These are phyloP conservation scores for Elegia similella DNA, from an alignment of 2,888 invertebrate species.

Conservation along the genomic window DNA sequence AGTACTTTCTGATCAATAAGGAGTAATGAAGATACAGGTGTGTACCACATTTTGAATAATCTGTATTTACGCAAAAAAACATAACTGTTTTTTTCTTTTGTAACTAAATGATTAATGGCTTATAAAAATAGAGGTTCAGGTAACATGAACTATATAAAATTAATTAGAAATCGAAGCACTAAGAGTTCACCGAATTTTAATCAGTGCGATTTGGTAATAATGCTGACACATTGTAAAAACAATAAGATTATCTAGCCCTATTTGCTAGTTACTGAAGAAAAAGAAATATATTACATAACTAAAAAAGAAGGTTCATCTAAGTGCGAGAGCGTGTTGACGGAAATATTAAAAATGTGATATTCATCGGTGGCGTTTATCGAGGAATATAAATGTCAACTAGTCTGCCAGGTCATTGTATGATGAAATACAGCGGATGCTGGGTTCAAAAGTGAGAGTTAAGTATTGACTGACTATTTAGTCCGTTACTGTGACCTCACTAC, in stretches of 20 bases:
- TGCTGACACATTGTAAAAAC: too few relatives aligned
- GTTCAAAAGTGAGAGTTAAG: conserved; percentile 15
- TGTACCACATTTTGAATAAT: not conserved
- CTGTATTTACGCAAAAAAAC: too few relatives aligned
- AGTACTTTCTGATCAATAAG: not conserved
- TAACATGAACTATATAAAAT: too few relatives aligned
- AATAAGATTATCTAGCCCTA: too few relatives aligned
- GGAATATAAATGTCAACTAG: conserved; percentile 11
- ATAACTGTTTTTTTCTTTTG: too few relatives aligned
- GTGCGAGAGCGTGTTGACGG: conserved; percentile 8
- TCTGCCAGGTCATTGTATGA: conserved; percentile 13
- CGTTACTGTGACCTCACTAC: not conserved
- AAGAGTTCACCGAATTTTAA: too few relatives aligned
- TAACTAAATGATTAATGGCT: too few relatives aligned
- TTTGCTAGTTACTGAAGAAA: too few relatives aligned
- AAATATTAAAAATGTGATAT: conserved; percentile 9
- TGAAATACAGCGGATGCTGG: conserved; percentile 7
- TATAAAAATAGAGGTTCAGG: too few relatives aligned
- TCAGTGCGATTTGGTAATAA: too few relatives aligned
- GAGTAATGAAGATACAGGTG: not conserved
- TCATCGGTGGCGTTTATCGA: not conserved
- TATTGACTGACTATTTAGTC: conserved; percentile 8
- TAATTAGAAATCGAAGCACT: too few relatives aligned
- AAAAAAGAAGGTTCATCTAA: not conserved
- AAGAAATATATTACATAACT: too few relatives aligned